phyloP scores from a whole-genome alignment of 1,140 invertebrate species.

The Orussus abietinus region DNA sequence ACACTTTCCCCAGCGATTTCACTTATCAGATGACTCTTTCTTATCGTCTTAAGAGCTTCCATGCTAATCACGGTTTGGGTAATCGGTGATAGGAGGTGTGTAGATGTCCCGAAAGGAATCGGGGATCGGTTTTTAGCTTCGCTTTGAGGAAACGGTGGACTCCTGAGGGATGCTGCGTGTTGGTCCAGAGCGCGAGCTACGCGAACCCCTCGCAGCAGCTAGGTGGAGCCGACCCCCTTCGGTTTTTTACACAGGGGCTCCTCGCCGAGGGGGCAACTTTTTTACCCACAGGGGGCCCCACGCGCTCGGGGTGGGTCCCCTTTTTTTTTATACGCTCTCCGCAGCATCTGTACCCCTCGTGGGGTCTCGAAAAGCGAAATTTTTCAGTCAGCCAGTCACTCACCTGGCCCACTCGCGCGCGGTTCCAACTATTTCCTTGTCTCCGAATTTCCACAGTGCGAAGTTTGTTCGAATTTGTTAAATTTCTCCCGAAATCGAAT shows the following conservation, averaged over 20 bases:
- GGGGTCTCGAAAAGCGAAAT: slow-evolving; percentile 29
- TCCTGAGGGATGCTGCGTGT: too few relatives aligned
- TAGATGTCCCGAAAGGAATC: too few relatives aligned
- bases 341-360: slow-evolving; percentile 50
- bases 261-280: slow-evolving; percentile 37
- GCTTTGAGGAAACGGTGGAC: too few relatives aligned
- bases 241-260: slow-evolving; percentile 51
- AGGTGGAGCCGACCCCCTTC: slow-evolving; percentile 47
- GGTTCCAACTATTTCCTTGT: slow-evolving; percentile 17
- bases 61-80: too few relatives aligned
- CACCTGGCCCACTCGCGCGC: slow-evolving; percentile 47
- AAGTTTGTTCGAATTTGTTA: too few relatives aligned
- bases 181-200: too few relatives aligned
- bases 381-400: slow-evolving; percentile 51
- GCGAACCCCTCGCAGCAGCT: slow-evolving; percentile 19
- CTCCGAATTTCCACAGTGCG: not conserved
- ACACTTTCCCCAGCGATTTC: too few relatives aligned
- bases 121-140: too few relatives aligned
- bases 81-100: too few relatives aligned
- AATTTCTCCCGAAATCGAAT: too few relatives aligned
- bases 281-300: slow-evolving; percentile 40
- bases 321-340: slow-evolving; percentile 45
- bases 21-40: too few relatives aligned
- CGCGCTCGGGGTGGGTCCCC: slow-evolving; percentile 35
- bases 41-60: too few relatives aligned